phyloP scores from a whole-genome alignment of 2,113 vertebrate genomes.

The Nibea albiflora region DNA sequence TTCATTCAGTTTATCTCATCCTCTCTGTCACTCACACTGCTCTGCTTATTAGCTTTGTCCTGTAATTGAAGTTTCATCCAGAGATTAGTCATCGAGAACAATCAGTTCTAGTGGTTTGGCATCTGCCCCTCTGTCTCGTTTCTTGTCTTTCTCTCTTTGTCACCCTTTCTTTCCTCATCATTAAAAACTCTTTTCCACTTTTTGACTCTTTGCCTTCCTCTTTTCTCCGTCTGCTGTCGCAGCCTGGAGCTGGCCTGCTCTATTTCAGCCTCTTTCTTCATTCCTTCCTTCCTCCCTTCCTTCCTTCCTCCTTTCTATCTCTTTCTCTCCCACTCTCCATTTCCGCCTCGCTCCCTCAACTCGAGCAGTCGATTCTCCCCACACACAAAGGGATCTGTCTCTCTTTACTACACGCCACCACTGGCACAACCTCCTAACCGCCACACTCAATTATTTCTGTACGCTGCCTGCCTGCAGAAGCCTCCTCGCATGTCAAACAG shows the following conservation, averaged over 20 bases:
- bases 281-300: conserved; percentile 33
- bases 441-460: conserved; percentile 69
- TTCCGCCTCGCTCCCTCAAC: conserved; percentile 52
- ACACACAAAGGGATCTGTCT: conserved; percentile 64
- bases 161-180: conserved; percentile 42
- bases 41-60: conserved; percentile 69
- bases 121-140: conserved; percentile 45
- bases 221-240: conserved; percentile 32
- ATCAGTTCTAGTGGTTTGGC: conserved; percentile 53
- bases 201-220: conserved; percentile 46
- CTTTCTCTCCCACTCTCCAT: conserved; percentile 57
- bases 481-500: conserved; percentile 69
- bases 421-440: conserved; percentile 64
- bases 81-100: conserved; percentile 70
- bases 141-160: conserved; percentile 42
- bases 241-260: conserved; percentile 61
- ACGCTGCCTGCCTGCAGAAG: conserved; percentile 57
- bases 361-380: conserved; percentile 48
- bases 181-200: conserved; percentile 61
- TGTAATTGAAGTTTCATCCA: conserved; percentile 67
- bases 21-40: conserved; percentile 53
- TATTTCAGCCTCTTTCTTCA: conserved; percentile 20
- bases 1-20: conserved; percentile 56
- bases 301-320: conserved; percentile 9
- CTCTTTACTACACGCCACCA: conserved; percentile 63